Evolutionary conservation across 2,888 invertebrate genomes (phyloP), one percentile per base, ranked within the genome.

Genomic region (Tenthredo amoena): DNA sequence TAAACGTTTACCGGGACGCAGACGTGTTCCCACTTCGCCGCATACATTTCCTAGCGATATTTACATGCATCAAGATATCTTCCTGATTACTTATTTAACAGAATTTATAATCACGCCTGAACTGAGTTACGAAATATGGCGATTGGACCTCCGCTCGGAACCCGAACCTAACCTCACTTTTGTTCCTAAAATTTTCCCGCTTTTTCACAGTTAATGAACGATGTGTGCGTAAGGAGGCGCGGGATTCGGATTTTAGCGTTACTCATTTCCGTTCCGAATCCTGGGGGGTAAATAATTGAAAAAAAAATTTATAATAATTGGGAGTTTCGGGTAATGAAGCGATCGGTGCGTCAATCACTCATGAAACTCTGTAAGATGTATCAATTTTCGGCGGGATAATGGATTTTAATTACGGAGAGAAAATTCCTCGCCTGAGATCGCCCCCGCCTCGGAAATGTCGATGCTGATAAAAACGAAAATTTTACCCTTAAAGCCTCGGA

Each of bases 61-160:
- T n/a, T 55, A 55, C 26, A 26, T 55, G n/a, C n/a, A 55, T 55
- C 55, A n/a, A 55, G n/a, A 55, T n/a, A 50, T 55, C n/a, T 55
- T n/a, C 55, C 0, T 55, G 7, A 55, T 55, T 55, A 55, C 55
- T 55, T n/a, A 55, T 55, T 55, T 55, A 7, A 0, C n/a, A 7
- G n/a, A 4, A 55, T 55, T 55, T n/a, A 7, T 55, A 55, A 55
- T 55, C 55, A 7, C 0, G n/a, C n/a, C 55, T 50, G 6, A 50
- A n/a, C 50, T 12, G 43, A 10, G 43, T 12, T 12, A 43, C 43
- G 43, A 10, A 43, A 10, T 9, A 43, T 10, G 40, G 10, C 4
- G 47, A 47, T 3, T 15, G 9, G 10, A n/a, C 5, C 62, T 72
- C 34, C 47, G 55, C 85, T 58, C 76, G 83, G 40, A 62, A 84